Evolutionary conservation across 2,797 vertebrate species (phyloP).

Genomic region (Mormyrus hasselquistii): DNA sequence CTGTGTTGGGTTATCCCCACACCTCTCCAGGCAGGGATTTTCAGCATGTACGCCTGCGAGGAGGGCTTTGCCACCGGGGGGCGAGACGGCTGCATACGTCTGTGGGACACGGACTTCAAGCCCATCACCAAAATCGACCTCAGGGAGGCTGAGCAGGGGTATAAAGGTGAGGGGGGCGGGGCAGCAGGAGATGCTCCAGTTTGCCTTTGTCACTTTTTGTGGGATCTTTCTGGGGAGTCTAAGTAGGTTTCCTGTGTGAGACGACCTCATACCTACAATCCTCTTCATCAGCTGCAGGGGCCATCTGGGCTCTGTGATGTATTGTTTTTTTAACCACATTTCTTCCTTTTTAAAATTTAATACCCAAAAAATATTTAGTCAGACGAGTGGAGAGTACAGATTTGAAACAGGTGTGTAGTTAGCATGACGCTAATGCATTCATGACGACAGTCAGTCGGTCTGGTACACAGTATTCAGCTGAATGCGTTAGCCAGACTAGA

Average conservation of each 20-base stretch:
- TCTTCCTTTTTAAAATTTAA: background rate
- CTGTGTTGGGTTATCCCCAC: background rate
- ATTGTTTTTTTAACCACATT: background rate
- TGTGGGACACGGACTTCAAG: slow-evolving; percentile 93
- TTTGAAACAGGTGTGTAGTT: background rate
- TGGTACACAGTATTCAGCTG: background rate
- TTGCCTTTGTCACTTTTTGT: background rate
- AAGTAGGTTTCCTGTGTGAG: background rate
- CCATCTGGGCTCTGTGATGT: background rate
- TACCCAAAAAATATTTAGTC: background rate
- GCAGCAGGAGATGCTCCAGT: background rate
- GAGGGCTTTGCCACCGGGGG: slow-evolving; percentile 96
- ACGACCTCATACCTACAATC: background rate
- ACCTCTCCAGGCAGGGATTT: slow-evolving; percentile 81
- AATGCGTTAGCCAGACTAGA: background rate
- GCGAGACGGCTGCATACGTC: slow-evolving; percentile 84
- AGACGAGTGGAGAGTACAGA: background rate
- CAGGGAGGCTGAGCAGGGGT: slow-evolving; percentile 87
- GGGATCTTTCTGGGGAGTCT: background rate
- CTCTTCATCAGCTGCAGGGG: background rate
- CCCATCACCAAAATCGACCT: slow-evolving; percentile 97
- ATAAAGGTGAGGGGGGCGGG: slow-evolving; percentile 73
- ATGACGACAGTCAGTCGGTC: background rate
- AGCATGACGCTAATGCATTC: background rate
- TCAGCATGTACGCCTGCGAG: slow-evolving; percentile 91